Base-by-base conservation (phyloP, 2,113 vertebrate species). In the Anseranas semipalmata region DNA sequence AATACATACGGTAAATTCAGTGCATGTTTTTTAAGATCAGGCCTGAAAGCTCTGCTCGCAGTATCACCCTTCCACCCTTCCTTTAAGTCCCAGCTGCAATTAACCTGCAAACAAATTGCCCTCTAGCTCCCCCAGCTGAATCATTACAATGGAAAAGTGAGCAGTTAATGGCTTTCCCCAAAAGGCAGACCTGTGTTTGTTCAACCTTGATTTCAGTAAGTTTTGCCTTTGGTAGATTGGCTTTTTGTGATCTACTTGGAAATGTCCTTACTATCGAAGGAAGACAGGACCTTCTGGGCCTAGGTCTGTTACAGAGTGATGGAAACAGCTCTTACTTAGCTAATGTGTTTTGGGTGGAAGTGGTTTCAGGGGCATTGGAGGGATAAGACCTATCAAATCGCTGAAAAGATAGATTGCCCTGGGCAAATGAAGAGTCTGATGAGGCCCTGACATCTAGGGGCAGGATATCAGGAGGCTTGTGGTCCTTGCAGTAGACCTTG, bases 101-200 rank as follows among this genome's bases (percentile, higher is more conserved):
- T 95, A 95, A 93, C 80, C 53, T 95, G 11, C 78, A 84, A 85
- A 95, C 88, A 96, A 87, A 94, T 95, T 96, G 91, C 92, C 73
- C 95, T 97, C 91, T 97, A 96, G 96, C 96, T 96, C 96, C 96
- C 96, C 96, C 96, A 96, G 84, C 94, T 95, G 96, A 96, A 96
- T 78, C 48, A 11, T 79, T 95, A 71, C 62, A 92, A 60, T 89
- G 89, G 70, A 66, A 75, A 89, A 95, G 58, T 39, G 66, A 92
- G 41, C 76, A 78, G 35, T 75, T 87, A 73, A 79, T 93, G 48
- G 39, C 45, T 87, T 93, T 70, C 28, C 35, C 39, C 53, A 45
- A 45, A 87, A 94, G 48, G 18, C 66, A 82, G 48, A 72, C 33
- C 62, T 78, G 22, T 45, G 9, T 77, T 72, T 82, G 20, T 93